Conservation (phyloP, 2,113 vertebrate species). For the Eolophus roseicapilla region DNA sequence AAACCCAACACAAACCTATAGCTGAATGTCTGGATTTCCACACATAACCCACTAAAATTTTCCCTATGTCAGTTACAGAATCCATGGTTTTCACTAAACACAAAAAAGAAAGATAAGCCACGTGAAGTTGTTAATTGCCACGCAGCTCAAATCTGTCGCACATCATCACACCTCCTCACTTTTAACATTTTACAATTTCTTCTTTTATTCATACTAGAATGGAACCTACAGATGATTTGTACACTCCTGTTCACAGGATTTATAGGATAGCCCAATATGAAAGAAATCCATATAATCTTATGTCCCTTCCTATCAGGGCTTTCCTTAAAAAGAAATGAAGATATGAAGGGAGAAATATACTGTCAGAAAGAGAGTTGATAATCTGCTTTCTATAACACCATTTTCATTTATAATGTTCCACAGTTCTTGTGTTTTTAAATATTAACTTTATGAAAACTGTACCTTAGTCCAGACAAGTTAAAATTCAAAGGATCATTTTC, state of each 20-base stretch:
- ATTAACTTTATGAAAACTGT: background rate
- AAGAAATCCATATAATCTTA: background rate
- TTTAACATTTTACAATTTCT: background rate
- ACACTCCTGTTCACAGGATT: background rate
- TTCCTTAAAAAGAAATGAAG: background rate
- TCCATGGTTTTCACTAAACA: accelerated
- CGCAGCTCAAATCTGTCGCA: background rate
- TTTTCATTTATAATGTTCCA: background rate
- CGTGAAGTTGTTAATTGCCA: background rate
- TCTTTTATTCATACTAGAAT: background rate
- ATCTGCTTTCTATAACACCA: background rate
- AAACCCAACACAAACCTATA: background rate
- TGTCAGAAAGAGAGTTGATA: background rate
- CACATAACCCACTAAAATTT: background rate
- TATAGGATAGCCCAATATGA: accelerated
- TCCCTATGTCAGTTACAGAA: accelerated
- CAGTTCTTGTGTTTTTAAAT: background rate
- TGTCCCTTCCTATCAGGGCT: background rate
- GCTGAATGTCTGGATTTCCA: accelerated
- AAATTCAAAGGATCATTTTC: background rate
- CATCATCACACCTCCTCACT: background rate
- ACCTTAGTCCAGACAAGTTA: background rate
- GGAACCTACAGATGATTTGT: background rate
- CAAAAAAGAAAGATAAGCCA: accelerated
- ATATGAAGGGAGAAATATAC: background rate